These are phyloP conservation scores for Marcusenius ussheri DNA, from an alignment of 2,113 vertebrate species.

Conservation along the genomic window DNA sequence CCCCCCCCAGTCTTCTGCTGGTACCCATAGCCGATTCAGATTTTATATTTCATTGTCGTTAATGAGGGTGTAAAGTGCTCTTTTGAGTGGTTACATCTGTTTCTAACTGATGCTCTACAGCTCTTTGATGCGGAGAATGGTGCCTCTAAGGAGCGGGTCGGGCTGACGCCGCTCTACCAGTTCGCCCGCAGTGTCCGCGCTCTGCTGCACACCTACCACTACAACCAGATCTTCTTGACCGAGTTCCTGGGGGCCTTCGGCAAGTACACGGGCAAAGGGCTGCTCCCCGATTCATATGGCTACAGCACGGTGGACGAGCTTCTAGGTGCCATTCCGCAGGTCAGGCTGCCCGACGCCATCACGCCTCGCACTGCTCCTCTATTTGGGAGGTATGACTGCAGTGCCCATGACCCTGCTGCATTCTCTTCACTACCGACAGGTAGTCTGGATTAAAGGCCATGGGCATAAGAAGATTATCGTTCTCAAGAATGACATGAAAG, in stretches of 20 bases:
- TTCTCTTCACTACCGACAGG: slow-evolving; percentile 55
- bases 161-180: slow-evolving; percentile 81
- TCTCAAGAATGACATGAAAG: slow-evolving; percentile 97
- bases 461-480: slow-evolving; percentile 97
- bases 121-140: slow-evolving; percentile 59
- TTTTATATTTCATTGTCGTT: background rate
- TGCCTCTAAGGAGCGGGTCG: slow-evolving; percentile 64
- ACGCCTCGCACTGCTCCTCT: background rate
- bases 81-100: background rate
- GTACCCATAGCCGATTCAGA: background rate
- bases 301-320: slow-evolving; percentile 79
- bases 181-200: slow-evolving; percentile 84
- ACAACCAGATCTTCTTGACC: slow-evolving; percentile 92
- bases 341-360: slow-evolving; percentile 31
- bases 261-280: slow-evolving; percentile 77
- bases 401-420: background rate
- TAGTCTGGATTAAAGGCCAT: slow-evolving; percentile 98
- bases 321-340: slow-evolving; percentile 85
- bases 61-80: background rate
- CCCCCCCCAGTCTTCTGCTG: background rate
- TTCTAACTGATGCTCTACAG: slow-evolving; percentile 44
- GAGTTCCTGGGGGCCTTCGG: slow-evolving; percentile 81
- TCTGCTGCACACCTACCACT: slow-evolving; percentile 92
- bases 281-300: slow-evolving; percentile 77
- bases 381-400: background rate